Conservation (phyloP, 2,888 invertebrate species). For the Microplitis deprimator region DNA sequence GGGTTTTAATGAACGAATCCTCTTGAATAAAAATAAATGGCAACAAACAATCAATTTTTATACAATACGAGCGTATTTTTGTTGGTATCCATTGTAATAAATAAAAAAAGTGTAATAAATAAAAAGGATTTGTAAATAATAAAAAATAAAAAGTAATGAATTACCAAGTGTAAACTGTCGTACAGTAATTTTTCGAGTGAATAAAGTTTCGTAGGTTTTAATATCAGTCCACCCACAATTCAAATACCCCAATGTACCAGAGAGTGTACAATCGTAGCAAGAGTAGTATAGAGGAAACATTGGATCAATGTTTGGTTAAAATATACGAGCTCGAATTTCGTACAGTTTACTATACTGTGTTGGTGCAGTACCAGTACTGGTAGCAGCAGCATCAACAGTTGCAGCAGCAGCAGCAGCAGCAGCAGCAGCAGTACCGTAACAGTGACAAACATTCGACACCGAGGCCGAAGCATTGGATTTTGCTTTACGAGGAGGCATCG, state of each 20-base stretch:
- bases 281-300: constrained; percentile 33
- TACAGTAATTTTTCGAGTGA: constrained; percentile 35
- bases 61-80: not conserved
- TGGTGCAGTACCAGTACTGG: not conserved
- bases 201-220: constrained; percentile 39
- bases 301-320: constrained; percentile 41
- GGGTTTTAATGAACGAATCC: not conserved
- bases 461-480: constrained; percentile 37
- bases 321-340: constrained; percentile 39
- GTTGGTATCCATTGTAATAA: not conserved
- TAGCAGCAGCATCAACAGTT: not conserved
- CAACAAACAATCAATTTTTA: not conserved
- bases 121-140: constrained; percentile 6
- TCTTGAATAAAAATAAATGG: not conserved
- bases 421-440: constrained; percentile 27
- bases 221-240: constrained; percentile 31
- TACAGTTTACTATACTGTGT: constrained; percentile 8
- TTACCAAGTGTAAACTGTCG: not conserved
- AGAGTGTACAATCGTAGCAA: constrained; percentile 6
- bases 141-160: constrained; percentile 11
- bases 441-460: constrained; percentile 42
- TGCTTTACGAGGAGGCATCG: constrained; percentile 41
- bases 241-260: not conserved
- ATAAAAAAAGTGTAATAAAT: not conserved
- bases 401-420: constrained; percentile 15